Evolutionary conservation across 2,888 invertebrate genomes (phyloP), one percentile per base, ranked within the genome.

Genomic region (Melanophora roralis): DNA sequence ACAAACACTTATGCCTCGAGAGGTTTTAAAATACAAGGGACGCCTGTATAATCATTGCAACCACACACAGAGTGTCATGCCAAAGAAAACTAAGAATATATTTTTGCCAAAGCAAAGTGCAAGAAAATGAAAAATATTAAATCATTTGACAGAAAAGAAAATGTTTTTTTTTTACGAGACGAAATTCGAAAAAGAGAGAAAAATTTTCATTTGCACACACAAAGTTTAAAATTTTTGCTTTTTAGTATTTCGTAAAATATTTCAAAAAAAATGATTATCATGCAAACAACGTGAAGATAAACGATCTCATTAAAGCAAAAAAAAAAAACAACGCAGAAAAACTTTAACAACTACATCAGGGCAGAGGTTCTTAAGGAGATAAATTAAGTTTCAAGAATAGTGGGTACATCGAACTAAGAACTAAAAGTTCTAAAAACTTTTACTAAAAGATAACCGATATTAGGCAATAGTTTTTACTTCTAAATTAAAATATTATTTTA

Each of bases 261-360:
- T 19, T 51, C n/a, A n/a, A n/a, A n/a, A n/a, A 73, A 78, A 73
- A 38, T 51, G 78, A 73, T 75, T 75, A 82, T 71, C 75, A 67
- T 60, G 62, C 73, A 73, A 81, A 71, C 67, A 71, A 65, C 40
- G 43, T 47, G 64, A 76, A 76, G 69, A 57, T 71, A 81, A 78
- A 76, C 73, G 73, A 81, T 76, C 69, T 77, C 76, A 78, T 62
- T 60, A 78, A 81, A 72, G 59, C 67, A 78, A 76, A 53, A 65
- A 78, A 45, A 11, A 19, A 65, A 59, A 36, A 49, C 51, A 40
- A 12, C 36, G 14, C 11, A 23, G n/a, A 51, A 19, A 65, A 71
- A 73, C 51, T 67, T 59, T 21, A 57, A 19, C 40, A 49, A 34
- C 32, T 16, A 7, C 38, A 45, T n/a, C 12, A 40, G 36, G 0